Evolutionary conservation across 2,888 invertebrate species (phyloP).

Genomic region (Ferrisia virgata): DNA sequence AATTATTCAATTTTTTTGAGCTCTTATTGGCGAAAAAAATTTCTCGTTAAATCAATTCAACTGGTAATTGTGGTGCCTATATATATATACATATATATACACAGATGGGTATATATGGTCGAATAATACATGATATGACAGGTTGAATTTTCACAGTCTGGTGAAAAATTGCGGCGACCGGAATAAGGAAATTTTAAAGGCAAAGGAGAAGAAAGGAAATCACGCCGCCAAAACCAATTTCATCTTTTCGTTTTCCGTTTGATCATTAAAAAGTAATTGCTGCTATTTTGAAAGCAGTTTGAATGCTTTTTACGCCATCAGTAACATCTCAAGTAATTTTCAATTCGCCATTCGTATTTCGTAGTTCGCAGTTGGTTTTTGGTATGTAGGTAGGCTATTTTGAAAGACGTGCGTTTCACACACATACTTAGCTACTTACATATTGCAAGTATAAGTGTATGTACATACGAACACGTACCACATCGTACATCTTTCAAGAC

Average conservation of each 20-base stretch:
- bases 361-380: neutral
- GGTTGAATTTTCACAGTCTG: neutral
- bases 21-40: too few species aligned
- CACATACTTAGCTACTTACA: neutral
- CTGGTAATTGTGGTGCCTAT: too few species aligned
- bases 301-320: neutral
- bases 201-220: neutral
- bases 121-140: neutral
- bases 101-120: too few species aligned
- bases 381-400: neutral
- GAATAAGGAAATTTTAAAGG: neutral
- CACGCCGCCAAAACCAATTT: slow-evolving; percentile 6
- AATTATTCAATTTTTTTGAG: too few species aligned
- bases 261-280: slow-evolving; percentile 9
- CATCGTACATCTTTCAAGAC: neutral
- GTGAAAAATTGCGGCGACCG: neutral
- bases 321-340: neutral
- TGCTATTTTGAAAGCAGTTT: neutral
- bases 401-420: neutral
- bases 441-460: too few species aligned
- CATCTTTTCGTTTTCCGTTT: neutral
- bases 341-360: neutral
- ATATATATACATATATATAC: too few species aligned
- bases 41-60: too few species aligned
- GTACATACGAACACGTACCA: too few species aligned